Conservation (phyloP, 2,113 vertebrate species). For the Podarcis cretensis region DNA sequence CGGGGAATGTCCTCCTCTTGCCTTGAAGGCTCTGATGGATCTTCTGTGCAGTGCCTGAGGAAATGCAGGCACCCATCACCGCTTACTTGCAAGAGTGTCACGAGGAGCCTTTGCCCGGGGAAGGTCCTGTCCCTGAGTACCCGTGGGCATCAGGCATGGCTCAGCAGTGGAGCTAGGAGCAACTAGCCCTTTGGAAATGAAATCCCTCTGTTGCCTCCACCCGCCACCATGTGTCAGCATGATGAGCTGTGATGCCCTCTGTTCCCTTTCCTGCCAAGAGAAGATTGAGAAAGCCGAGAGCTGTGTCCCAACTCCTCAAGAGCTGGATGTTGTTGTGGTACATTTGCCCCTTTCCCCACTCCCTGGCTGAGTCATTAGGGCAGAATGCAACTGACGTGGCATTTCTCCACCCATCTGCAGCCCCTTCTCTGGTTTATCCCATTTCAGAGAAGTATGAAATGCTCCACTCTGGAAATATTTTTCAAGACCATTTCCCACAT, state of each 20-base stretch:
- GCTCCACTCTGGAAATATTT: not conserved
- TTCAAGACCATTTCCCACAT: not conserved
- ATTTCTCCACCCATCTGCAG: not conserved
- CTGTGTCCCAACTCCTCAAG: not conserved
- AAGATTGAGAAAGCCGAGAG: not conserved
- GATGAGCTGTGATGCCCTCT: not conserved
- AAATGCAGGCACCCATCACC: not conserved
- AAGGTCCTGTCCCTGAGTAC: not conserved
- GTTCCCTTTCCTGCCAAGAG: not conserved
- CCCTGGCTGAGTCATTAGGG: not conserved
- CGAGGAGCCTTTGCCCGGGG: not conserved
- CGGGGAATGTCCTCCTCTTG: not conserved
- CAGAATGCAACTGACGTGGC: not conserved
- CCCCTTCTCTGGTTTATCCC: not conserved
- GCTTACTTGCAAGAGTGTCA: not conserved
- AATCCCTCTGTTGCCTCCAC: not conserved
- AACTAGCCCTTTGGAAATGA: not conserved
- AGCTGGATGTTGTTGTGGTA: not conserved
- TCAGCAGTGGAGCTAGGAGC: not conserved
- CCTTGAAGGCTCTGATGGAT: not conserved
- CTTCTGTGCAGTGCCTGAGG: not conserved
- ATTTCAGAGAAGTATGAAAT: not conserved
- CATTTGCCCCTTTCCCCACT: not conserved
- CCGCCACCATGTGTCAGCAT: not conserved
- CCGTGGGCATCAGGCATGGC: not conserved